Evolutionary conservation across 2,113 vertebrate genomes (phyloP).

Genomic region (Sclerurus mexicanus): DNA sequence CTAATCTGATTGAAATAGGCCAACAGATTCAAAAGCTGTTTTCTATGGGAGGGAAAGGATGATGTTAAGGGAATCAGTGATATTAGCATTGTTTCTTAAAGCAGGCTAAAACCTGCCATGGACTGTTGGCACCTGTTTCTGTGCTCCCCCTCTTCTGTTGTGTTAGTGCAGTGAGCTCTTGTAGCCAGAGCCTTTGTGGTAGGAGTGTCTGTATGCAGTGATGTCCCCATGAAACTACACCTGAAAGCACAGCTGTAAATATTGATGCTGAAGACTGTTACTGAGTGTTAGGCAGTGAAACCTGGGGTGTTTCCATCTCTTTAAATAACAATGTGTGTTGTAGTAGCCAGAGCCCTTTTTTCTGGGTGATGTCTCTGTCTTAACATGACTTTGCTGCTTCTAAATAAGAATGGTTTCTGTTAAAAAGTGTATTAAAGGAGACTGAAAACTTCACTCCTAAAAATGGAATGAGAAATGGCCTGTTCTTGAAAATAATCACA

Average conservation of each 20-base stretch:
- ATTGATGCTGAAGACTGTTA: background rate
- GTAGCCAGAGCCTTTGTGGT: background rate
- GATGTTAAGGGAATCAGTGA: background rate
- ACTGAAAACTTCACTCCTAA: background rate
- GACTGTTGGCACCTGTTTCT: background rate
- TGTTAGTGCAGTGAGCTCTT: background rate
- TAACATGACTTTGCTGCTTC: background rate
- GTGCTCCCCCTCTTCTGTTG: accelerated
- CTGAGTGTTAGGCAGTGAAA: background rate
- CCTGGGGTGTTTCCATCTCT: background rate
- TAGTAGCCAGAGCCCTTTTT: background rate
- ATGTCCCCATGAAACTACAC: background rate
- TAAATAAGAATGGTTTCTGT: background rate
- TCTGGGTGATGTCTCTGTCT: background rate
- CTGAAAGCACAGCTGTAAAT: background rate
- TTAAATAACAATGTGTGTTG: background rate
- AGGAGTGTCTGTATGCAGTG: background rate
- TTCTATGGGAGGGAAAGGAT: background rate
- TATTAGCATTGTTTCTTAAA: background rate
- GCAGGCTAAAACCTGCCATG: background rate
- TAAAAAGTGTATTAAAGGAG: background rate
- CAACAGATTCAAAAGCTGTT: background rate
- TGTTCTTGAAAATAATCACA: accelerated
- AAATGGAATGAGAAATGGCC: background rate
- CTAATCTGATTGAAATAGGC: background rate